Evolutionary conservation across 1,140 invertebrate species (phyloP).

Genomic region (Calephelis virginiensis): DNA sequence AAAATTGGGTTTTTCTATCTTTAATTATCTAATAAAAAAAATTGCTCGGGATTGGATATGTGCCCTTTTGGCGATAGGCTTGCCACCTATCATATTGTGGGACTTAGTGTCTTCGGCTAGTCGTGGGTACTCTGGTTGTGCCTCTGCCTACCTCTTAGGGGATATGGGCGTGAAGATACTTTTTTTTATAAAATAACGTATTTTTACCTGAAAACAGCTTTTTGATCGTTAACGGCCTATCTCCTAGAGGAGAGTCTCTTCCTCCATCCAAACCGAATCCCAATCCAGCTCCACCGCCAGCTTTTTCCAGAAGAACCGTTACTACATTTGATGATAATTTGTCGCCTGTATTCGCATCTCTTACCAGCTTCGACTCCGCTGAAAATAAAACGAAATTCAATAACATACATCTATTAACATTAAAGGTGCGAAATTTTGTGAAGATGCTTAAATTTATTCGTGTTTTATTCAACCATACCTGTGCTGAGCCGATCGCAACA

Average conservation of each 20-base stretch:
- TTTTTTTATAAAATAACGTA: conserved; percentile 3
- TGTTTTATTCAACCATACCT: too few relatives aligned
- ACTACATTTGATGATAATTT: conserved; percentile 45
- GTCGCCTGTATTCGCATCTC: conserved; percentile 27
- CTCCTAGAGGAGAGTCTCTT: conserved; percentile 91
- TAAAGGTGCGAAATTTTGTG: neutral
- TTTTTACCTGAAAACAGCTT: conserved; percentile 93
- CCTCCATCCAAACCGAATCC: conserved; percentile 96
- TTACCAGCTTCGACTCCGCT: conserved; percentile 63
- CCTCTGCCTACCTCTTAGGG: too few relatives aligned
- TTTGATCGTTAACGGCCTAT: conserved; percentile 91
- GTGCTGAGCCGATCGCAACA: too few relatives aligned
- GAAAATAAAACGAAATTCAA: conserved; percentile 79
- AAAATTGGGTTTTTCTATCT: too few relatives aligned
- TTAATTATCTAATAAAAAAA: too few relatives aligned
- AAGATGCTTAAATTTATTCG: neutral
- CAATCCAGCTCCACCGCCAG: conserved; percentile 92
- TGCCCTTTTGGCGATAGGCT: too few relatives aligned
- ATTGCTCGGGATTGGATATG: too few relatives aligned
- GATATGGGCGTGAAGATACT: too few relatives aligned
- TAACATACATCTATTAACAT: conserved; percentile 24
- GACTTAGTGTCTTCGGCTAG: too few relatives aligned
- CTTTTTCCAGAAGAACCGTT: conserved; percentile 81
- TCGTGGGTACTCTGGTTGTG: too few relatives aligned
- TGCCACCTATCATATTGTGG: too few relatives aligned